Evolutionary conservation across 1,140 invertebrate genomes (phyloP).

Genomic region (Colletes gigas): DNA sequence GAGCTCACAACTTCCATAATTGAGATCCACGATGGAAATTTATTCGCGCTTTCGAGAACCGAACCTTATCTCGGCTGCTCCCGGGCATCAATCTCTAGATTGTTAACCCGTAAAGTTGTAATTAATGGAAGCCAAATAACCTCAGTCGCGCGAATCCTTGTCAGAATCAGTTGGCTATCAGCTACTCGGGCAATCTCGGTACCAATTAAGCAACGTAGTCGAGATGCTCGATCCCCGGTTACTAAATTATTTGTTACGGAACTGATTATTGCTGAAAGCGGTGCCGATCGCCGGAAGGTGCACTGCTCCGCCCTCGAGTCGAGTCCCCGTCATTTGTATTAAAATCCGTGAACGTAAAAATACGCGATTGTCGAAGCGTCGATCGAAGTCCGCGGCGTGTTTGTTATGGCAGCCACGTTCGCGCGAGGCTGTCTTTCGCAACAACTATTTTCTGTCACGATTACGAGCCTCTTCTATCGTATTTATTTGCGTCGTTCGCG

Average conservation of each 20-base stretch:
- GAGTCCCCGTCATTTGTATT: too few species aligned
- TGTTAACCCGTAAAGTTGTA: conserved; percentile 11
- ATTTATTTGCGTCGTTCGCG: too few species aligned
- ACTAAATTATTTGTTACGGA: neutral
- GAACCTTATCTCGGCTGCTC: neutral
- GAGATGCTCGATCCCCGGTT: conserved; percentile 12
- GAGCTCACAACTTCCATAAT: too few species aligned
- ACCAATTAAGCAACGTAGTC: neutral
- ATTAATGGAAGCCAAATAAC: conserved; percentile 27
- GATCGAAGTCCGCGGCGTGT: too few species aligned
- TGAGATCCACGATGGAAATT: neutral
- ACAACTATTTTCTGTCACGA: too few species aligned
- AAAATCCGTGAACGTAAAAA: too few species aligned
- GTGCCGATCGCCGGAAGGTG: too few species aligned
- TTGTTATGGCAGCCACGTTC: too few species aligned
- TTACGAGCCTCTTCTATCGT: neutral
- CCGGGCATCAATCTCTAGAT: conserved; percentile 3
- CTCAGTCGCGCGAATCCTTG: conserved; percentile 19
- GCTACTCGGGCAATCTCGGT: conserved; percentile 15
- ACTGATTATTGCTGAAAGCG: neutral
- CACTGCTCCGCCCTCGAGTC: too few species aligned
- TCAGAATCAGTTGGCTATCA: conserved; percentile 7
- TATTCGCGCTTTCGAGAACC: too few species aligned
- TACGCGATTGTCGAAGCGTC: too few species aligned
- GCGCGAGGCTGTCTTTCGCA: too few species aligned